Conservation (phyloP, 1,140 invertebrate genomes). For the Sycophaga agraensis region DNA sequence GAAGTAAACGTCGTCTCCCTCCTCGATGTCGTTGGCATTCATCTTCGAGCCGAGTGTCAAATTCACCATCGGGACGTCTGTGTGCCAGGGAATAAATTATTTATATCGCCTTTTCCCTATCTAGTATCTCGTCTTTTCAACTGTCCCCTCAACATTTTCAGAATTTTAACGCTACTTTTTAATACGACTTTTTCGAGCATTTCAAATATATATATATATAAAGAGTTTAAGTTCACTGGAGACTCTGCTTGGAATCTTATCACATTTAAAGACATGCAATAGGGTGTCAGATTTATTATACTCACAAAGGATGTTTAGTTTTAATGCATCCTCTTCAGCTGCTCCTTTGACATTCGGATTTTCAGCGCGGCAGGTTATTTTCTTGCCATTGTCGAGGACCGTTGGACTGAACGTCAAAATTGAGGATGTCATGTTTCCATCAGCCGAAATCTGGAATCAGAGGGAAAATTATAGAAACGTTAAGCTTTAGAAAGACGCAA, state of each 20-base stretch:
- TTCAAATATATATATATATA: too few species aligned
- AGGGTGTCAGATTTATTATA: slow-evolving; percentile 44
- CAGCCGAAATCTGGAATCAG: slow-evolving; percentile 66
- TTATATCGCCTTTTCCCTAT: too few species aligned
- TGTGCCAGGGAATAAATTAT: background rate
- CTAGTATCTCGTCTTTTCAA: too few species aligned
- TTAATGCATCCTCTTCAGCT: slow-evolving; percentile 74
- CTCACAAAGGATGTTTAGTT: slow-evolving; percentile 83
- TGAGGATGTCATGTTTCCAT: slow-evolving; percentile 80
- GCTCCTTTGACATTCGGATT: slow-evolving; percentile 73
- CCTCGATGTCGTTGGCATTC: slow-evolving; percentile 85
- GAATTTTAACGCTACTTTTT: too few species aligned
- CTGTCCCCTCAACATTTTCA: too few species aligned
- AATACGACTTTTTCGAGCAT: too few species aligned
- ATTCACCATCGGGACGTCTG: slow-evolving; percentile 63
- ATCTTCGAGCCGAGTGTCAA: slow-evolving; percentile 79
- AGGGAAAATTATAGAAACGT: too few species aligned
- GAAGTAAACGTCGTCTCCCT: slow-evolving; percentile 88
- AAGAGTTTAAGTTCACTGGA: too few species aligned
- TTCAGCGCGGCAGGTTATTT: slow-evolving; percentile 78
- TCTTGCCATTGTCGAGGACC: slow-evolving; percentile 74
- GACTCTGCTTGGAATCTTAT: too few species aligned
- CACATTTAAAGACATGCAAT: too few species aligned
- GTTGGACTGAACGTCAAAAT: slow-evolving; percentile 73
- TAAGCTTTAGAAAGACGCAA: too few species aligned